These are phyloP conservation scores for Megaptera novaeangliae DNA, from an alignment of 2,113 vertebrate genomes.

Conservation along the genomic window DNA sequence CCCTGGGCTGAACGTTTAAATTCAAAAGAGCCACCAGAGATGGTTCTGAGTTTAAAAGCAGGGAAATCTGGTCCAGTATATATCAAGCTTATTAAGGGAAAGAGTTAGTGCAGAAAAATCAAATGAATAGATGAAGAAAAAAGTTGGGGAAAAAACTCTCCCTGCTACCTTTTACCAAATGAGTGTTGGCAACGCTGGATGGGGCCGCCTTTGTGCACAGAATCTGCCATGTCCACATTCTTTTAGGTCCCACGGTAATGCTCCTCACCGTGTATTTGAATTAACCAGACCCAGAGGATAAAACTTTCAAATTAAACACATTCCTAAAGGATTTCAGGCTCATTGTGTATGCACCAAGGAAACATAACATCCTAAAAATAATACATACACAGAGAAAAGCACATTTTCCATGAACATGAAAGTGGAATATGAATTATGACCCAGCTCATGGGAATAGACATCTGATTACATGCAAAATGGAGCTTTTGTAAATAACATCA, in stretches of 20 bases:
- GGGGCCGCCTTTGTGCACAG: constrained; percentile 26
- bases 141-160: not conserved
- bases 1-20: not conserved
- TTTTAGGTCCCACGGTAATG: constrained; percentile 65
- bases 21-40: not conserved
- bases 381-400: constrained; percentile 90
- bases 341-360: constrained; percentile 97
- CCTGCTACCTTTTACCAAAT: not conserved
- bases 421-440: constrained; percentile 92
- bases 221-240: constrained; percentile 56
- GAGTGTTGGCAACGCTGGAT: not conserved
- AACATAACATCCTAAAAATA: constrained; percentile 99
- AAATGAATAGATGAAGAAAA: not conserved
- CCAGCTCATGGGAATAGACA: constrained; percentile 91
- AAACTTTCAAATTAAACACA: constrained; percentile 98
- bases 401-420: constrained; percentile 92
- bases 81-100: not conserved
- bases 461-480: constrained; percentile 92
- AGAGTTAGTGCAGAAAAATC: not conserved
- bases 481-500: constrained; percentile 93
- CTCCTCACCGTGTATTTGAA: constrained; percentile 89
- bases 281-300: constrained; percentile 99
- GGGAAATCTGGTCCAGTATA: not conserved
- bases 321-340: constrained; percentile 96
- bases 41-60: fast-evolving